Evolutionary conservation across 2,888 invertebrate genomes (phyloP), one percentile per base, ranked within the genome.

Genomic region (Luperina nickerlii): DNA sequence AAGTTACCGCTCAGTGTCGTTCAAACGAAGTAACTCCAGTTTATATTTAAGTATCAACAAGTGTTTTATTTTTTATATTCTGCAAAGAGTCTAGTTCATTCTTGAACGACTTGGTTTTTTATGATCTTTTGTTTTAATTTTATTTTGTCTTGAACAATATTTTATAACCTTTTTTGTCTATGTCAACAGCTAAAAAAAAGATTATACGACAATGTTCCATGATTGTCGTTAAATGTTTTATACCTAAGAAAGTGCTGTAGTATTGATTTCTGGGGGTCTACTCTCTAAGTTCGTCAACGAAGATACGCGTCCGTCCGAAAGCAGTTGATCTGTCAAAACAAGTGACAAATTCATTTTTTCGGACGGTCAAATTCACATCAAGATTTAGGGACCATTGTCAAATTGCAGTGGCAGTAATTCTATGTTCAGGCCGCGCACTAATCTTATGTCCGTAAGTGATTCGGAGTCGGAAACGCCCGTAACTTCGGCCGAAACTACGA

Each of bases 1-100:
- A 73, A 76, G 80, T 75, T 72, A 60, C 68, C 45, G 66, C 62
- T 78, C 60, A 20, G 78, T 65, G 48, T 84, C 63, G 24, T 57
- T 60, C 20, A 20, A 24, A 57, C 9, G 24, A 38, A 60, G n/a
- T 57, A 66, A 9, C 18, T 57, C 27, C 5, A 11, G 27, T 42
- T 73, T 60, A 9, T 79, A 32, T 78, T 81, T 67, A 27, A 65
- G 18, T 62, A 65, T 71, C 73, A 82, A 76, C 69, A 82, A 76
- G 69, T 76, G 60, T 51, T 63, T 74, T n/a, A 65, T 79, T 73
- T 73, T 65, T 80, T n/a, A 66, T 69, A 4, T 78, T 45, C 4
- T 38, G 5, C 9, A 27, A 54, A 60, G 7, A 57, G 4, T 32
- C 0, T n/a, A 62, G 32, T 74, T 71, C 71, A 62, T 67, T 54